Evolutionary conservation across 1,140 invertebrate genomes (phyloP), one percentile per base, ranked within the genome.

Genomic region (Danaus melanippus): DNA sequence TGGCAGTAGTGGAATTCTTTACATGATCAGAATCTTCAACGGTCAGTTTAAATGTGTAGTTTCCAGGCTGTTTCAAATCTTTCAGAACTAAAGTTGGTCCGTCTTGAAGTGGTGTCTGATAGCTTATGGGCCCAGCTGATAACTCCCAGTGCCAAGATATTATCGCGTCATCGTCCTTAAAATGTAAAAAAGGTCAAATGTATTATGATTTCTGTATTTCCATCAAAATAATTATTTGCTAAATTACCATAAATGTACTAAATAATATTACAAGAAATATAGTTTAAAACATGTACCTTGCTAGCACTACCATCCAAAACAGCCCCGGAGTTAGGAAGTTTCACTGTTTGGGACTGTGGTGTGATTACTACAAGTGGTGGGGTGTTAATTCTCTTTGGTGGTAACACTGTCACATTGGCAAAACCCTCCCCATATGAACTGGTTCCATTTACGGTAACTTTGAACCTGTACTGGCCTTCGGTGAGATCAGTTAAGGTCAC

Each of bases 21-120:
- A 92, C 92, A 62, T 95, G 94, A 84, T 98, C 94, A 0, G 95
- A 94, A 84, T 98, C 97, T 66, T 95, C 95, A 0, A 98, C 95
- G 3, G 95, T 97, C 55, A 98, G 87, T 90, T 95, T 96, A 74
- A 98, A 97, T 0, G 93, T 95, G 71, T 98, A 98, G 84, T 96
- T 96, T 54, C 97, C 97, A 7, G 96, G 93, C 48, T 93, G 91
- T 43, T 89, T 91, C 3, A 95, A 88, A 84, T 96, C 94, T 54
- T 93, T 93, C 10, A 98, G 78, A 64, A 95, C 93, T 12, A 97
- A 85, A 2, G 95, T 96, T n/a, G 94, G 92, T 1, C 92, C 92
- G 60, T 95, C 92, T 44, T 92, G 89, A 32, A 95, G 81, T 57
- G 92, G 90, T 0, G 93, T 92, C 69, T 95, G 92, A 84, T 96